These are phyloP conservation scores for Leptoteleia sp. DNA, from an alignment of 1,140 invertebrate species.

Conservation along the genomic window DNA sequence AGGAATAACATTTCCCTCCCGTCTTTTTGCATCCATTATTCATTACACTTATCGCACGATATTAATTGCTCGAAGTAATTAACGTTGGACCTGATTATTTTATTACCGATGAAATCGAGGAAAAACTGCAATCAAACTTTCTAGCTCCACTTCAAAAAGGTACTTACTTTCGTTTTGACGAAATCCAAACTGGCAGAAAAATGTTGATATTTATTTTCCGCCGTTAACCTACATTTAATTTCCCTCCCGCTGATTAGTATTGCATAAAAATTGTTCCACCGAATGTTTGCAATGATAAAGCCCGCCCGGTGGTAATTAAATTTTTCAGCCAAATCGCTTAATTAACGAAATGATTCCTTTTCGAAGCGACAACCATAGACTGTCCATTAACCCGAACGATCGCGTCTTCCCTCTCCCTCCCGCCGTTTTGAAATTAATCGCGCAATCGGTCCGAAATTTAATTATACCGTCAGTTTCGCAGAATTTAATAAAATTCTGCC, in stretches of 20 bases:
- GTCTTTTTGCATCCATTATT: no score
- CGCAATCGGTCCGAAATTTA: no score
- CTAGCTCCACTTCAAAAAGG: conserved; percentile 37
- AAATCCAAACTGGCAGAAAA: conserved; percentile 12
- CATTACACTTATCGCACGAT: no score
- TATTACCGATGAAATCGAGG: conserved; percentile 31
- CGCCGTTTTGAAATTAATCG: no score
- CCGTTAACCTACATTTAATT: conserved; percentile 49
- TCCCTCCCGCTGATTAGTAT: not conserved
- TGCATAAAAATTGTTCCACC: not conserved
- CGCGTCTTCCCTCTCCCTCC: no score
- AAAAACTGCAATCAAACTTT: conserved; percentile 34
- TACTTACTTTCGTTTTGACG: conserved; percentile 41
- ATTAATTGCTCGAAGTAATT: not conserved
- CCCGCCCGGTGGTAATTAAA: no score
- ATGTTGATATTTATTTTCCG: conserved; percentile 27
- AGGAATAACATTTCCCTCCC: no score
- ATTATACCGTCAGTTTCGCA: conserved; percentile 1
- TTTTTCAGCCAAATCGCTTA: not conserved
- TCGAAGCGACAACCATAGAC: no score
- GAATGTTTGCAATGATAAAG: no score
- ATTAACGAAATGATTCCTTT: no score
- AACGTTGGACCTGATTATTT: conserved; percentile 9
- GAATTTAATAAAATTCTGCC: conserved; percentile 20
- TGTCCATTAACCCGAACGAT: no score